Evolutionary conservation across 2,888 invertebrate genomes (phyloP).

Genomic region (Bombyx huttoni): DNA sequence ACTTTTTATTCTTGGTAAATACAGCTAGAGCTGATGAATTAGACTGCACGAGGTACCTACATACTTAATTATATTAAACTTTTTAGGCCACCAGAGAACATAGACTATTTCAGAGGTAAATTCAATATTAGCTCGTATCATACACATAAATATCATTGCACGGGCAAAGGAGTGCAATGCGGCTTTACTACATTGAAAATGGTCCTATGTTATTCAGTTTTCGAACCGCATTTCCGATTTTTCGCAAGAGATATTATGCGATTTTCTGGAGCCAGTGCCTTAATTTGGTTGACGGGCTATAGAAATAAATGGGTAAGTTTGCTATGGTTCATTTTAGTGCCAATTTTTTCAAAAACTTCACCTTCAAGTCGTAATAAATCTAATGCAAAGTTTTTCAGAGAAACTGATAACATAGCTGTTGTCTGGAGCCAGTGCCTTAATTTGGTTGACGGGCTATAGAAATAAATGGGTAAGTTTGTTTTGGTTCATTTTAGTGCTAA

Average conservation of each 20-base stretch:
- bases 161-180: slow-evolving; percentile 18
- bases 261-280: slow-evolving; percentile 45
- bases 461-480: slow-evolving; percentile 42
- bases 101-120: slow-evolving; percentile 36
- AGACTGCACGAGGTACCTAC: too few species aligned
- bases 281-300: slow-evolving; percentile 52
- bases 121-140: slow-evolving; percentile 40
- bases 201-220: slow-evolving; percentile 67
- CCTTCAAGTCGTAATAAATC: too few species aligned
- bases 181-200: slow-evolving; percentile 35
- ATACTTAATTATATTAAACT: not conserved
- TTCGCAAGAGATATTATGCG: slow-evolving; percentile 76
- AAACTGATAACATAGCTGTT: too few species aligned
- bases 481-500: too few species aligned
- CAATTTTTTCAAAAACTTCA: too few species aligned
- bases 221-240: slow-evolving; percentile 66
- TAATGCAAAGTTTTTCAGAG: too few species aligned
- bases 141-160: slow-evolving; percentile 39
- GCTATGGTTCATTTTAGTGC: too few species aligned
- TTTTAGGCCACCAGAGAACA: slow-evolving; percentile 39
- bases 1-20: too few species aligned
- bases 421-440: slow-evolving; percentile 44
- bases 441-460: slow-evolving; percentile 53
- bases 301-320: slow-evolving; percentile 47
- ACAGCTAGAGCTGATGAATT: too few species aligned